Conservation (phyloP, 2,888 invertebrate species). For the Coronaproctus castanopsis region DNA sequence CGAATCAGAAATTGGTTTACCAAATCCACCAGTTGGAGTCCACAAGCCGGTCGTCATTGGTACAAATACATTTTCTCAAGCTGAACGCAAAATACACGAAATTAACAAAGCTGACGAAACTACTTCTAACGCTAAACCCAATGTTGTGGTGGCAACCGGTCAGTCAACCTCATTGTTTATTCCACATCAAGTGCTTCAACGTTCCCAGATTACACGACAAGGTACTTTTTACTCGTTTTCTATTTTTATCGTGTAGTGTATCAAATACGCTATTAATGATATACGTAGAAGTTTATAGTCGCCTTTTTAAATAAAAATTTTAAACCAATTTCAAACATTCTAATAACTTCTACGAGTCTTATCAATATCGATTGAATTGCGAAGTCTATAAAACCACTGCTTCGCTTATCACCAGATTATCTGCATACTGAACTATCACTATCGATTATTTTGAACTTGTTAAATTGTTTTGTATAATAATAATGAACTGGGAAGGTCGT, state of each 20-base stretch:
- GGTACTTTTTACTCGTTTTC: background rate
- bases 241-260: background rate
- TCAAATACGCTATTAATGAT: too few species aligned
- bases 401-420: too few species aligned
- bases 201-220: background rate
- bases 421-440: too few species aligned
- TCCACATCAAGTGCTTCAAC: constrained; percentile 39
- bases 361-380: too few species aligned
- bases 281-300: too few species aligned
- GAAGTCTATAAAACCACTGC: too few species aligned
- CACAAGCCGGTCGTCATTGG: constrained; percentile 35
- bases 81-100: constrained; percentile 7
- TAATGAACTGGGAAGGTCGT: too few species aligned
- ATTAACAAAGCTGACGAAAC: constrained; percentile 5
- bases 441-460: too few species aligned
- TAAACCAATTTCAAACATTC: too few species aligned
- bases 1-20: constrained; percentile 56
- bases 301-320: too few species aligned
- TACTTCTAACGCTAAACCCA: constrained; percentile 14
- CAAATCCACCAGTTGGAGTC: constrained; percentile 28
- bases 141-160: constrained; percentile 13
- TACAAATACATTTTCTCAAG: constrained; percentile 27
- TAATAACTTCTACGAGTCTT: too few species aligned
- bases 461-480: too few species aligned
- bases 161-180: constrained; percentile 38